phyloP scores from a whole-genome alignment of 2,113 vertebrate genomes.

The Oryctolagus cuniculus region mOryCun1.1 NC_091438.1:29767001-29767500 shows the following conservation, averaged over 20 bases:
- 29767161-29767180: neutral
- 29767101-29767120: neutral
- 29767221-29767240: neutral
- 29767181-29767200: neutral
- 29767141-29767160: neutral
- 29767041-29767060: neutral
- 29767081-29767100: neutral
- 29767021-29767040: too few relatives aligned
- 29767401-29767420: too few relatives aligned
- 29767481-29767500: too few relatives aligned
- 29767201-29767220: neutral
- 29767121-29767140: neutral
- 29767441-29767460: too few relatives aligned
- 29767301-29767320: too few relatives aligned
- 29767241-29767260: conserved; percentile 36
- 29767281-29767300: neutral
- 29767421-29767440: too few relatives aligned
- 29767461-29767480: too few relatives aligned
- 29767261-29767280: neutral
- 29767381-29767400: too few relatives aligned
- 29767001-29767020: too few relatives aligned
- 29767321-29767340: too few relatives aligned
- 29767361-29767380: too few relatives aligned
- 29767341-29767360: too few relatives aligned
- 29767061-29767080: neutral